These are phyloP conservation scores for Netelia fuscicornis DNA, from an alignment of 2,888 invertebrate genomes.

Conservation along the genomic window DNA sequence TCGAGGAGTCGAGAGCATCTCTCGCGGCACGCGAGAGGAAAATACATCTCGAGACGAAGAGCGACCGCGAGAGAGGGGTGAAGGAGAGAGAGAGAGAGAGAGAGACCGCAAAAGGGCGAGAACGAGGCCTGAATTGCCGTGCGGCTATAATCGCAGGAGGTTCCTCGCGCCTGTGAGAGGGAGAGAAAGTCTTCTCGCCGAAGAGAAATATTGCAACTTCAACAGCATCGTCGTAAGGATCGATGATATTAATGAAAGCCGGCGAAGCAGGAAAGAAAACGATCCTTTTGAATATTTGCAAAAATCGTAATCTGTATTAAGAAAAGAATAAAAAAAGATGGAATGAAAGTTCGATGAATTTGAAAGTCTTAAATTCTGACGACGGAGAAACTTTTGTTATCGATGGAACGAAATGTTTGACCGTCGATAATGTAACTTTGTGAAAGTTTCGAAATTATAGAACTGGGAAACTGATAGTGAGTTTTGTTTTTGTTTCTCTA, in stretches of 20 bases:
- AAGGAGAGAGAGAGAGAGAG: background rate
- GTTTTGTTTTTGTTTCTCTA: constrained; percentile 1
- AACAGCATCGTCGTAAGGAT: constrained; percentile 2
- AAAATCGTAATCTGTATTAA: background rate
- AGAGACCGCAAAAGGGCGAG: constrained; percentile 66
- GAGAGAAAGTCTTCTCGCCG: constrained; percentile 42
- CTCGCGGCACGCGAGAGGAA: constrained; percentile 64
- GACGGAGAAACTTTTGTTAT: background rate
- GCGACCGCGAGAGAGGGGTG: constrained; percentile 58
- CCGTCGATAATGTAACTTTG: background rate
- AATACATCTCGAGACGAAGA: constrained; percentile 50
- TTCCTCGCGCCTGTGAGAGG: constrained; percentile 28
- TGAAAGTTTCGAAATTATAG: background rate
- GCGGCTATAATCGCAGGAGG: constrained; percentile 43
- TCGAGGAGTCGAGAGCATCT: constrained; percentile 66
- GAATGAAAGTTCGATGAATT: background rate
- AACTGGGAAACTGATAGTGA: constrained; percentile 22
- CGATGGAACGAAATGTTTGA: background rate
- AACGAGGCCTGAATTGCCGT: constrained; percentile 56
- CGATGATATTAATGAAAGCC: background rate
- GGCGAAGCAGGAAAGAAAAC: background rate
- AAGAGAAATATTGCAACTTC: constrained; percentile 1
- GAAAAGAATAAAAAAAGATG: background rate
- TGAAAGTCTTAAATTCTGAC: background rate
- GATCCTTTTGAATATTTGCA: background rate